Conservation (phyloP, 35 echinoderm and acorn worm genomes). For the Heliocidaris erythrogramma region DNA sequence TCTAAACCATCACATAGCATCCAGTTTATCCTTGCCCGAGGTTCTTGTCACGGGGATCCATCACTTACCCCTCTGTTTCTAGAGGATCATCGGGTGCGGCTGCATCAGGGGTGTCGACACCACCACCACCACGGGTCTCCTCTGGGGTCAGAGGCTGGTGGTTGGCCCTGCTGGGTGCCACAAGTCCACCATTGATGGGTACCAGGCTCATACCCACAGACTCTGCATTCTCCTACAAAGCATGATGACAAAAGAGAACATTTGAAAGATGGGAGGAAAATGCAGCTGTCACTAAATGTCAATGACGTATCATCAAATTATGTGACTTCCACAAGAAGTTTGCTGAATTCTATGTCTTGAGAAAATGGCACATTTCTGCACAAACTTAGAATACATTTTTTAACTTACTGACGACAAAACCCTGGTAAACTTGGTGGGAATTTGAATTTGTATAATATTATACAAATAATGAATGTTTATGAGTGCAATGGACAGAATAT, state of each 20-base stretch:
- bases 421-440: too few species aligned
- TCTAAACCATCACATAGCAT: too few species aligned
- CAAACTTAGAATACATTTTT: neutral
- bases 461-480: too few species aligned
- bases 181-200: constrained; percentile 29
- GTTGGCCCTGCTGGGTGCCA: constrained; percentile 19
- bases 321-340: neutral
- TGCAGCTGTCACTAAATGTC: neutral
- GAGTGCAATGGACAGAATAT: too few species aligned
- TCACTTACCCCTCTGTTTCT: neutral
- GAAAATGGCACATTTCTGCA: neutral
- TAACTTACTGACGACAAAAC: neutral
- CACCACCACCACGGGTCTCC: neutral
- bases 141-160: neutral
- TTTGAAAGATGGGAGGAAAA: neutral
- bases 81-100: neutral
- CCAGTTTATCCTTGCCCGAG: neutral
- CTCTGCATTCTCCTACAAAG: neutral
- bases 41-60: neutral
- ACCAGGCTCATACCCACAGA: constrained; percentile 20
- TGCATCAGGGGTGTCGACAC: neutral
- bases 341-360: too few species aligned
- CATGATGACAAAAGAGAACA: neutral
- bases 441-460: too few species aligned
- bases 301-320: too few species aligned